phyloP scores from a whole-genome alignment of 2,888 invertebrate genomes.

The Hirudinaria manillensis region DNA sequence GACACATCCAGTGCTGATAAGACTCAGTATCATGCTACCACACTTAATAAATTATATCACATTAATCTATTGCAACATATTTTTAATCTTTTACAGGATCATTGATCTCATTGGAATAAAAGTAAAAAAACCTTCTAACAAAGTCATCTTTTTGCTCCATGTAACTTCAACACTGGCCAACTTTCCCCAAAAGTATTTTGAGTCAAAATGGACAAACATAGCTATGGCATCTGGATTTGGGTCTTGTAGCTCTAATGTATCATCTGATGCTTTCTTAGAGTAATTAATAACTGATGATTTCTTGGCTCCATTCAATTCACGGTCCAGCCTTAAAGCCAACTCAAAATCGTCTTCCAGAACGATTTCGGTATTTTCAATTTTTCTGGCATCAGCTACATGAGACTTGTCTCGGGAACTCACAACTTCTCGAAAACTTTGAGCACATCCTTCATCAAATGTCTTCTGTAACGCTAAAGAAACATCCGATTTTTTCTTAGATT shows the following conservation, averaged over 20 bases:
- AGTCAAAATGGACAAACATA: conserved; percentile 79
- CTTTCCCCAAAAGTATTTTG: conserved; percentile 73
- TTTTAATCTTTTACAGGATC: not conserved
- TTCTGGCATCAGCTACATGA: too few relatives aligned
- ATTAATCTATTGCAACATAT: not conserved
- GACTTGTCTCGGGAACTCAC: too few relatives aligned
- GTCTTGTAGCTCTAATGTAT: conserved; percentile 70
- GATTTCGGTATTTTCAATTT: not conserved
- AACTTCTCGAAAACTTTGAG: not conserved
- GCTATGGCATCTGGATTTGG: conserved; percentile 85
- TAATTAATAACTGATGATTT: conserved; percentile 52
- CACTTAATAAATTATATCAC: not conserved
- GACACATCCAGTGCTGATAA: too few relatives aligned
- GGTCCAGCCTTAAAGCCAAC: not conserved
- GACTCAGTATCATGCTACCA: not conserved
- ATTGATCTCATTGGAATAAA: not conserved
- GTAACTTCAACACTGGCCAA: conserved; percentile 73
- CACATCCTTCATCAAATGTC: conserved; percentile 43
- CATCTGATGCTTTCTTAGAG: not conserved
- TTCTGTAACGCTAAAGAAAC: conserved; percentile 43
- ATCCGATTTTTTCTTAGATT: not conserved
- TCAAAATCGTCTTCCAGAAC: not conserved
- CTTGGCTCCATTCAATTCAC: not conserved
- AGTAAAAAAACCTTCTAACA: conserved; percentile 53
- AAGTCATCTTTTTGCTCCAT: conserved; percentile 91